Percentiles rank a stretch among this genome's conserved stretches.
phyloP scores from a whole-genome alignment of 2,888 invertebrate genomes.

The Agriotes lineatus region DNA sequence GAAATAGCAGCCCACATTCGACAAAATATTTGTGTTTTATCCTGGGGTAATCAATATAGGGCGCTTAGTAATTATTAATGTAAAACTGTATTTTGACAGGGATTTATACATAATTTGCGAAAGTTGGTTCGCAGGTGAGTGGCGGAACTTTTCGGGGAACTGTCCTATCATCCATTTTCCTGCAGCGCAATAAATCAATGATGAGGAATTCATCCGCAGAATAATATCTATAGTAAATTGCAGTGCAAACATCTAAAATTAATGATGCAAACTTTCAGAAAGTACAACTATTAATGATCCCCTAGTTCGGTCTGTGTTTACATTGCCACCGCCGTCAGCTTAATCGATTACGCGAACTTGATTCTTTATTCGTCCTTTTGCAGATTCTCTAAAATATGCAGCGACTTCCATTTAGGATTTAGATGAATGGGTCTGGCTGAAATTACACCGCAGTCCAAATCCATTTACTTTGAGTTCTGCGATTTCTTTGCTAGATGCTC shows the following conservation, averaged over 20 bases:
- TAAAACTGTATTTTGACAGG: slow-evolving; percentile 12
- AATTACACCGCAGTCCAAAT: slow-evolving; percentile 48
- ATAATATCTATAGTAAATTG: slow-evolving; percentile 41
- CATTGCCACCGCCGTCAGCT: slow-evolving; percentile 44
- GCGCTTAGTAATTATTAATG: slow-evolving; percentile 5
- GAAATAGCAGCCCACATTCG: too few species aligned
- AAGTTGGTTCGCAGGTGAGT: slow-evolving; percentile 15
- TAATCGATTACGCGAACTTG: slow-evolving; percentile 53
- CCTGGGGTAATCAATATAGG: background rate
- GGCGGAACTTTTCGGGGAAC: slow-evolving; percentile 5
- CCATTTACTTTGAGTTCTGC: slow-evolving; percentile 47
- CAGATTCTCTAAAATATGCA: slow-evolving; percentile 52
- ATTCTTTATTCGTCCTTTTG: slow-evolving; percentile 50
- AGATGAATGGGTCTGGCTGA: slow-evolving; percentile 51
- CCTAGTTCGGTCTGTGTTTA: slow-evolving; percentile 49
- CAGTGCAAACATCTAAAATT: slow-evolving; percentile 55
- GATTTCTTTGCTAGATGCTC: slow-evolving; percentile 19
- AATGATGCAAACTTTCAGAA: slow-evolving; percentile 55
- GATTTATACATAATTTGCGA: slow-evolving; percentile 8
- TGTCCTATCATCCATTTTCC: slow-evolving; percentile 28
- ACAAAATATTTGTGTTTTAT: too few species aligned
- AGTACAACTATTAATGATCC: slow-evolving; percentile 52
- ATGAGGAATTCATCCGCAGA: slow-evolving; percentile 23
- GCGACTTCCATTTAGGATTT: slow-evolving; percentile 50
- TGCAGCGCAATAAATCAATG: slow-evolving; percentile 31